Base-by-base conservation (phyloP, 2,888 invertebrate genomes). In the Glyphotaelius pellucidus region DNA sequence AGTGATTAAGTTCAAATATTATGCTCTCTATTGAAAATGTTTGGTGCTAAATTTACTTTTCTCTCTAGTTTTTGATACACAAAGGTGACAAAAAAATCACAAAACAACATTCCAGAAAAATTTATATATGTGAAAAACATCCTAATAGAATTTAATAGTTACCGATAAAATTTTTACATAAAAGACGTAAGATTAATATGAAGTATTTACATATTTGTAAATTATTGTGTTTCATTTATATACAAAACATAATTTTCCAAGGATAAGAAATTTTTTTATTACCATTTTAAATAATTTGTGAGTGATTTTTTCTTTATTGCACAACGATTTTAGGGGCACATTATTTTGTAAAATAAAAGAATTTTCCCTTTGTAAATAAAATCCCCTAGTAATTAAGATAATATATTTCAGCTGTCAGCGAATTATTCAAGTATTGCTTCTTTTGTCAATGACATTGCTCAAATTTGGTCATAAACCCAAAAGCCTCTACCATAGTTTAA, bases 1-100 rank as follows among this genome's bases (percentile, higher is more conserved):
- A 42, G n/a, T 42, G 86, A 86, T 52, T n/a, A 30, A 42, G 86
- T 86, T 31, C 31, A 42, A n/a, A 86, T 42, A 42, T 19, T 86
- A 11, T 31, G 52, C 67, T 67, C 67, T 67, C 67, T 67, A 67
- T 67, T 67, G 67, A 67, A 67, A 67, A 67, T n/a, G 25, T 67
- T 67, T 67, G 67, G 25, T 67, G 67, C 25, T 25, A 67, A 67
- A 25, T 67, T 67, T 25, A 67, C 52, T 25, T 25, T 67, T 67
- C 25, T 67, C 67, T 67, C 67, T 67, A 67, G 67, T 67, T 25
- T 25, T 67, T 9, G 67, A 67, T 9, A 7, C 67, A 67, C 25
- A 67, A 67, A 67, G 67, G 25, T 67, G 67, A 67, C 67, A 5
- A 67, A 67, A n/a, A 67, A 67, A 7, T 67, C 25, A 67, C 67